A percentile compares a stretch with the other conserved stretches of the same genome.
These are phyloP conservation scores for Theocolax elegans DNA, from an alignment of 1,140 invertebrate genomes.

Conservation along the genomic window DNA sequence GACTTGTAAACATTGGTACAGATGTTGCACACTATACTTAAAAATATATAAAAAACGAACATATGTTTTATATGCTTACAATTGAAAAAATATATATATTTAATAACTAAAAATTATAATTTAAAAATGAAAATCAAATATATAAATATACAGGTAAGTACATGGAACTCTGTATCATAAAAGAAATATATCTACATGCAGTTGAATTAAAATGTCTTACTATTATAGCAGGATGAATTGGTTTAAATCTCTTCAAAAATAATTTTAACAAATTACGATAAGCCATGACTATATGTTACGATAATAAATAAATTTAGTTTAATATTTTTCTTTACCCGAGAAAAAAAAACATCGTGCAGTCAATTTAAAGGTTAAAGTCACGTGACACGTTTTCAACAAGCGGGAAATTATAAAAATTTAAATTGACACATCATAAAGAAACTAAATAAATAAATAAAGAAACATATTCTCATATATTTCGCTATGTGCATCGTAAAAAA, in stretches of 20 bases:
- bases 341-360: too few species aligned
- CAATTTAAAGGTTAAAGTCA: slow-evolving; percentile 16
- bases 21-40: slow-evolving; percentile 47
- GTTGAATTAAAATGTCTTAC: slow-evolving; percentile 24
- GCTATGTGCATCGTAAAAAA: too few species aligned
- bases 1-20: slow-evolving; percentile 46
- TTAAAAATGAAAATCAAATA: not conserved
- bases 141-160: not conserved
- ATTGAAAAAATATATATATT: not conserved
- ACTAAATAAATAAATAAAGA: too few species aligned
- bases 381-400: not conserved
- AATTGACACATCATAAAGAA: not conserved
- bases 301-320: not conserved
- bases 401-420: too few species aligned
- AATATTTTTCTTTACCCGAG: too few species aligned
- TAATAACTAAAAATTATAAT: not conserved
- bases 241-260: slow-evolving; percentile 16
- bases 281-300: slow-evolving; percentile 19
- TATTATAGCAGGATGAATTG: slow-evolving; percentile 8
- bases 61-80: not conserved
- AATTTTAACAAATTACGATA: slow-evolving; percentile 25
- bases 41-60: not conserved
- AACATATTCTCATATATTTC: too few species aligned
- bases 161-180: not conserved
- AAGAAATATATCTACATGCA: too few species aligned